Percentiles rank a stretch among this genome's conserved stretches.
These are phyloP conservation scores for Sebastes minor DNA, from an alignment of 2,797 vertebrate species.

Conservation along the genomic window DNA sequence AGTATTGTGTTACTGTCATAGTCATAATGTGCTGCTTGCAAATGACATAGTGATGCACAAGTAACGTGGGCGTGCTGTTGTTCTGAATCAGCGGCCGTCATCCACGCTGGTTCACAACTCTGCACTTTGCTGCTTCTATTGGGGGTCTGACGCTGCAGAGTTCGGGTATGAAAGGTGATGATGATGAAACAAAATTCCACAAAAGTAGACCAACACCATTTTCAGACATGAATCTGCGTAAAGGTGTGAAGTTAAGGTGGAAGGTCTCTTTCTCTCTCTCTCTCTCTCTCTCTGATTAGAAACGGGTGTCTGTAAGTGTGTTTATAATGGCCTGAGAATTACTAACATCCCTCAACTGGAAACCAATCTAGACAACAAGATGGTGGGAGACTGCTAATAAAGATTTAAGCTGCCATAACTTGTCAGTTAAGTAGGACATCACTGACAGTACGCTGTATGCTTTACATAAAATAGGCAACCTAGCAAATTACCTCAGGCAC, in stretches of 20 bases:
- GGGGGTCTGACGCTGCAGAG: too few species aligned
- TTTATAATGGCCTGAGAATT: constrained; percentile 33
- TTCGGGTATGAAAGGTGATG: too few species aligned
- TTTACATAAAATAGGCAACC: background rate
- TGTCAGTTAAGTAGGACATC: constrained; percentile 29
- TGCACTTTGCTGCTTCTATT: too few species aligned
- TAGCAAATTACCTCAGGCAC: constrained; percentile 8
- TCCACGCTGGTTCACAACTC: too few species aligned
- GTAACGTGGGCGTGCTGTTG: too few species aligned
- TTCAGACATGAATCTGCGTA: too few species aligned
- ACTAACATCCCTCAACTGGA: constrained; percentile 47
- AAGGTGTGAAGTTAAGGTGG: too few species aligned
- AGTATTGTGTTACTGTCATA: background rate
- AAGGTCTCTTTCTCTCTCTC: background rate
- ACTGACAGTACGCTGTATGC: background rate
- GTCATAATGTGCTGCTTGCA: background rate
- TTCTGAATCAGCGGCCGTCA: too few species aligned
- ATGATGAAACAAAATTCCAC: too few species aligned
- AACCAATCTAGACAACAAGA: constrained; percentile 41
- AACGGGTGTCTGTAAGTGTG: background rate
- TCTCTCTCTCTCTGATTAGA: background rate
- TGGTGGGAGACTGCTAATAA: constrained; percentile 34
- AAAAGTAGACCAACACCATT: too few species aligned
- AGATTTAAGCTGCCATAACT: constrained; percentile 49
- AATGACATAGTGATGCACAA: background rate